Percentiles rank a stretch among this genome's conserved stretches.
phyloP scores from a whole-genome alignment of 2,797 vertebrate species.

The Netta rufina region DNA sequence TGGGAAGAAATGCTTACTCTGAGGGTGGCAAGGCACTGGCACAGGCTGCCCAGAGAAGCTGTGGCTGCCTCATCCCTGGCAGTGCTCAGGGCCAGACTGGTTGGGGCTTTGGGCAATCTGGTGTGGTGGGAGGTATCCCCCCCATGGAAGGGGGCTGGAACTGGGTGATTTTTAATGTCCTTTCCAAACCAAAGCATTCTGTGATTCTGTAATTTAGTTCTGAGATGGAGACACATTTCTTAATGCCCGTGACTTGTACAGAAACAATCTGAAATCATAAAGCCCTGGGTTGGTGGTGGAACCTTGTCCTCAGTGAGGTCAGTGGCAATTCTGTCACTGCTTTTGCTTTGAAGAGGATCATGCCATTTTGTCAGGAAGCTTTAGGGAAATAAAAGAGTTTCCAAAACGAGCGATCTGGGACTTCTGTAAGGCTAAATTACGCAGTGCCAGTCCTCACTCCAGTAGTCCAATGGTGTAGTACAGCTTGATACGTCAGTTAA shows the following conservation, averaged over 20 bases:
- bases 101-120: too few relatives aligned
- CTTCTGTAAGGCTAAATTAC: background rate
- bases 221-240: constrained; percentile 20
- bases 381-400: background rate
- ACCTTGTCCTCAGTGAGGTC: background rate
- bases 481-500: background rate
- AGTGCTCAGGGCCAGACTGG: too few relatives aligned
- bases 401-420: background rate
- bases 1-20: too few relatives aligned
- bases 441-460: background rate
- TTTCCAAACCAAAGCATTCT: too few relatives aligned
- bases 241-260: background rate
- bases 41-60: too few relatives aligned
- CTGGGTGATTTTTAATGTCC: too few relatives aligned
- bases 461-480: background rate
- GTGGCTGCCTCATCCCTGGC: too few relatives aligned
- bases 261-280: background rate
- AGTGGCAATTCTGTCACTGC: background rate
- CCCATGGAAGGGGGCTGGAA: too few relatives aligned
- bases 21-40: too few relatives aligned
- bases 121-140: too few relatives aligned
- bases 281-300: background rate
- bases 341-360: background rate
- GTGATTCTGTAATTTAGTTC: background rate
- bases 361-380: background rate